Conservation (phyloP, 2,888 invertebrate species). For the Tuta absoluta region DNA sequence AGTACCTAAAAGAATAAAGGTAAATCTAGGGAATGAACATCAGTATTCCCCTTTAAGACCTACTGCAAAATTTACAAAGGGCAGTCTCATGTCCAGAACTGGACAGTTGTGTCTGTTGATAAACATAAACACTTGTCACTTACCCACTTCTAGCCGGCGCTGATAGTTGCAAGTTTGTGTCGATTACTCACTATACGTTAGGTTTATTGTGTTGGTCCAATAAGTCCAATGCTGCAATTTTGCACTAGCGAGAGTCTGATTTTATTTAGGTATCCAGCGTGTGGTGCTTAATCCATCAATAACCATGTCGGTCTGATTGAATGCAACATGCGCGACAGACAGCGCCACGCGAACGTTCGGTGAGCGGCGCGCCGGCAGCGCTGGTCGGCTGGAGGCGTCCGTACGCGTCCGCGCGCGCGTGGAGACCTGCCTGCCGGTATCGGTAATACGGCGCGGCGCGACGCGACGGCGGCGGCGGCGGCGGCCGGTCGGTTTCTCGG, state of each 20-base stretch:
- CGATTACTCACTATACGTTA: neutral
- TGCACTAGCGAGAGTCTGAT: conserved; percentile 26
- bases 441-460: neutral
- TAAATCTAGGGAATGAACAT: too few relatives aligned
- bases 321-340: conserved; percentile 20
- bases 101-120: neutral
- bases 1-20: too few relatives aligned
- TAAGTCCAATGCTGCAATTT: neutral
- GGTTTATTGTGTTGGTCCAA: neutral
- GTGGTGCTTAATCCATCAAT: conserved; percentile 25
- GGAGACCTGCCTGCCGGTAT: neutral
- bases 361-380: conserved; percentile 29
- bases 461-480: too few relatives aligned
- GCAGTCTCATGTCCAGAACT: too few relatives aligned
- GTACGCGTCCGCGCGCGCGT: neutral
- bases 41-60: too few relatives aligned
- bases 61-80: too few relatives aligned
- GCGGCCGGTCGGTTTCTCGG: neutral
- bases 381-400: conserved; percentile 26
- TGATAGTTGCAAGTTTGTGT: neutral
- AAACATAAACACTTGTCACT: neutral
- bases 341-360: conserved; percentile 22
- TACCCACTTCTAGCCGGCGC: conserved; percentile 1
- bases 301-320: conserved; percentile 25
- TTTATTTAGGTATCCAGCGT: conserved; percentile 14